Percentiles rank a stretch among this genome's conserved stretches.
These are phyloP conservation scores for Axinella damicornis DNA, from an alignment of 37 sponge, comb jelly and placozoan species.

Conservation along the genomic window DNA sequence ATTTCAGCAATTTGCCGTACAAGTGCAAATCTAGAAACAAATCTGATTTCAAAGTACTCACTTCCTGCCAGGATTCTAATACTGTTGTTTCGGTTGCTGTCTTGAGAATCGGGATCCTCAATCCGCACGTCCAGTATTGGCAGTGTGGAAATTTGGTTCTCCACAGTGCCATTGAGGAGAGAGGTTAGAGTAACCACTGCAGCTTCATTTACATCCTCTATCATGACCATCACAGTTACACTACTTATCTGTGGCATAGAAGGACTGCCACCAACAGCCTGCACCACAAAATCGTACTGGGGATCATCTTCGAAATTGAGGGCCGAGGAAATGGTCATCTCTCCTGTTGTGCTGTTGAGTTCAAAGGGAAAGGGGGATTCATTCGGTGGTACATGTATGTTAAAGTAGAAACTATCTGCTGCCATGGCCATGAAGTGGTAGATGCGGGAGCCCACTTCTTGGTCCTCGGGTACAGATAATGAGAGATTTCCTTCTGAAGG, in stretches of 20 bases:
- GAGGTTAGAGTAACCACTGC: not conserved
- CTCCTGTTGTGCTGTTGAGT: constrained; percentile 19
- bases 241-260: not conserved
- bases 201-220: constrained; percentile 32
- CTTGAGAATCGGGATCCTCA: not conserved
- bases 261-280: not conserved
- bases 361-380: not conserved
- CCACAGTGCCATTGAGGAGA: not conserved
- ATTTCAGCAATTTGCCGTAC: not conserved
- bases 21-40: not conserved
- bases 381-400: too few species aligned
- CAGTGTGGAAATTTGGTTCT: not conserved
- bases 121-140: not conserved
- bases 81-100: not conserved
- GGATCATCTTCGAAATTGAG: not conserved
- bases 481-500: too few species aligned
- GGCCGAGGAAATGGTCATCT: not conserved
- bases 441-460: not conserved
- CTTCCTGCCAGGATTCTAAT: not conserved
- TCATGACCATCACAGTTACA: not conserved
- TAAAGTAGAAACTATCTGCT: not conserved
- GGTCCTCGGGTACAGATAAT: constrained; percentile 7
- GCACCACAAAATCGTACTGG: not conserved
- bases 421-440: constrained; percentile 14
- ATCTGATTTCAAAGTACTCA: not conserved